These are phyloP conservation scores for Andricus grossulariae DNA, from an alignment of 1,140 invertebrate species.

Conservation along the genomic window DNA sequence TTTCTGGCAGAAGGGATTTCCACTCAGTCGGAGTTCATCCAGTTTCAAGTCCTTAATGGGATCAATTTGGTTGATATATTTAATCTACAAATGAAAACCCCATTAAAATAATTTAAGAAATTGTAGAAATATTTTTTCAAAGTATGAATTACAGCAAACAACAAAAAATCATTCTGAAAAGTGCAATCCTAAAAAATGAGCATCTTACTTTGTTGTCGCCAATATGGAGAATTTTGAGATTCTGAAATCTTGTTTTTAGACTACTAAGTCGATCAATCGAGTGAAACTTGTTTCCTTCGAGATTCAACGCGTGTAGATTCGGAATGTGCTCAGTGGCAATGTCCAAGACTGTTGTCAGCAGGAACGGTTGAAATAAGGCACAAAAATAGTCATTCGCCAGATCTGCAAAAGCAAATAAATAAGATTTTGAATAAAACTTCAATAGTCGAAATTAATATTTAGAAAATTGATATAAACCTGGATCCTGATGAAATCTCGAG, in stretches of 20 bases:
- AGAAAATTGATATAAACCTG: conserved; percentile 70
- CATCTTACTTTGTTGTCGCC: conserved; percentile 87
- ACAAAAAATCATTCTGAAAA: too few species aligned
- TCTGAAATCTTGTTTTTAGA: conserved; percentile 80
- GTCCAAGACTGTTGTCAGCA: conserved; percentile 85
- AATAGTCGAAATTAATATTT: conserved; percentile 8
- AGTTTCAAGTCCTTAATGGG: conserved; percentile 83
- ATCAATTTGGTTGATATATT: conserved; percentile 81
- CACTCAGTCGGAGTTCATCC: conserved; percentile 85
- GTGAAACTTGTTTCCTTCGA: conserved; percentile 87
- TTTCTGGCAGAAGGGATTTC: conserved; percentile 87
- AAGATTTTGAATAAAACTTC: not conserved
- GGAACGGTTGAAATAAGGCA: conserved; percentile 82
- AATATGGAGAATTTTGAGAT: conserved; percentile 88
- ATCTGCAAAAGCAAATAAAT: conserved; percentile 73
- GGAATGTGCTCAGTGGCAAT: conserved; percentile 90
- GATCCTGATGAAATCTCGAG: conserved; percentile 87
- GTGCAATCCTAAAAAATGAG: conserved; percentile 31
- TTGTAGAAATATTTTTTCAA: conserved; percentile 6
- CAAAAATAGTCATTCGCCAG: conserved; percentile 83
- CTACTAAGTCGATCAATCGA: conserved; percentile 81
- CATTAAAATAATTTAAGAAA: conserved; percentile 15
- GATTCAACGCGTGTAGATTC: conserved; percentile 86
- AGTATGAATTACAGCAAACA: too few species aligned
- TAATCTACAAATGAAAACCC: conserved; percentile 78